Evolutionary conservation across 2,113 vertebrate species (phyloP).

Genomic region (Gobio gobio): DNA sequence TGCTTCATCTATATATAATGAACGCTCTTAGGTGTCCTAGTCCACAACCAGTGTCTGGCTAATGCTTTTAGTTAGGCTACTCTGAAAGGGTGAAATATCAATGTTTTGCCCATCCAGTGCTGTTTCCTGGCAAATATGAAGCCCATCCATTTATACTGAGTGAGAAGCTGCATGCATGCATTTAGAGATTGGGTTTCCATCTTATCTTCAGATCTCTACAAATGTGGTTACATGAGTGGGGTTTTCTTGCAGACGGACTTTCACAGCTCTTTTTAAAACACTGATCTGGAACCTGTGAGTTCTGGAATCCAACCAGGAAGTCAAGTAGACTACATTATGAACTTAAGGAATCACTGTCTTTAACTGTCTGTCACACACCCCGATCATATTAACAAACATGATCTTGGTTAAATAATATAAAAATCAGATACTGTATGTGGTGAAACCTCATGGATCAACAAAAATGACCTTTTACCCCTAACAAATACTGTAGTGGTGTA

Average conservation of each 20-base stretch:
- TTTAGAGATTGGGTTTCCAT: conserved; percentile 56
- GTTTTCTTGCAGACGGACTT: conserved; percentile 30
- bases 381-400: not conserved
- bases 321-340: not conserved
- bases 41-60: conserved; percentile 21
- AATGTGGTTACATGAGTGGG: conserved; percentile 54
- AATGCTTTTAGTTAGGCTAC: conserved; percentile 29
- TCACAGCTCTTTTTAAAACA: conserved; percentile 26
- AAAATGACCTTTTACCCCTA: not conserved
- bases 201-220: conserved; percentile 56
- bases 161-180: conserved; percentile 43
- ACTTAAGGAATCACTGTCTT: not conserved
- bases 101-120: conserved; percentile 22
- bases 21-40: conserved; percentile 33
- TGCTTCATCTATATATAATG: conserved; percentile 42
- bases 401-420: not conserved
- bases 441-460: not conserved
- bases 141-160: conserved; percentile 23
- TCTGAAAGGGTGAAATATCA: conserved; percentile 24
- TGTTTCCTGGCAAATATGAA: conserved; percentile 36
- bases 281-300: conserved; percentile 5
- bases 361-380: too few species aligned
- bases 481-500: too few species aligned
- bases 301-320: conserved; percentile 1
- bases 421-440: too few species aligned